Evolutionary conservation across 2,888 invertebrate genomes (phyloP).

Genomic region (Tineola bisselliella): DNA sequence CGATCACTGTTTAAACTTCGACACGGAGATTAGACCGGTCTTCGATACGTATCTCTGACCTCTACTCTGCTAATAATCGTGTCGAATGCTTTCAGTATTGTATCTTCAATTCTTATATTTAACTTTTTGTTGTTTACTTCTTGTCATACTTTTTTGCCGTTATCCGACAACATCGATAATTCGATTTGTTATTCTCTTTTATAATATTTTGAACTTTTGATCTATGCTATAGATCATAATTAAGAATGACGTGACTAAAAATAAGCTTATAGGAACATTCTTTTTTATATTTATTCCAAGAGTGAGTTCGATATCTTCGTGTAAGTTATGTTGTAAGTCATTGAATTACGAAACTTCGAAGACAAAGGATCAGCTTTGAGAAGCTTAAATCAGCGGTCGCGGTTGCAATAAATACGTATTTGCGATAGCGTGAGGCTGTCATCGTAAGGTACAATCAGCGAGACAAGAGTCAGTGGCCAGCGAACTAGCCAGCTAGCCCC

Average conservation of each 20-base stretch:
- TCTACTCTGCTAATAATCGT: slow-evolving; percentile 53
- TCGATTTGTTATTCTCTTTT: slow-evolving; percentile 5
- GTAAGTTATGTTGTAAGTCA: not conserved
- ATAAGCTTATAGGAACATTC: not conserved
- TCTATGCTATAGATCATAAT: not conserved
- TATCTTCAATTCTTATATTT: slow-evolving; percentile 38
- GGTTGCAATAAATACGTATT: slow-evolving; percentile 61
- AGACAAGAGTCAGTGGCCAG: slow-evolving; percentile 27
- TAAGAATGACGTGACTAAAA: slow-evolving; percentile 2
- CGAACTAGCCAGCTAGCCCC: slow-evolving; percentile 34
- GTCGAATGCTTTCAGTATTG: slow-evolving; percentile 36
- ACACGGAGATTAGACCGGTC: slow-evolving; percentile 30
- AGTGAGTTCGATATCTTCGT: not conserved
- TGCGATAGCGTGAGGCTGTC: slow-evolving; percentile 56
- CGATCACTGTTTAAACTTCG: slow-evolving; percentile 25
- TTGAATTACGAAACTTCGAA: not conserved
- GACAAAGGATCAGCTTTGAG: slow-evolving; percentile 19
- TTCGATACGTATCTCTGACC: slow-evolving; percentile 53
- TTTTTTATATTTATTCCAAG: not conserved
- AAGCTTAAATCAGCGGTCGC: slow-evolving; percentile 32
- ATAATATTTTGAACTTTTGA: not conserved
- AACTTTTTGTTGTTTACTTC: slow-evolving; percentile 28
- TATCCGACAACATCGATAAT: slow-evolving; percentile 6
- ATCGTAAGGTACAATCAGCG: slow-evolving; percentile 64
- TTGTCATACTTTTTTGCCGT: slow-evolving; percentile 8